phyloP scores from a whole-genome alignment of 2,888 invertebrate species.

The Chelonus formosanus region DNA sequence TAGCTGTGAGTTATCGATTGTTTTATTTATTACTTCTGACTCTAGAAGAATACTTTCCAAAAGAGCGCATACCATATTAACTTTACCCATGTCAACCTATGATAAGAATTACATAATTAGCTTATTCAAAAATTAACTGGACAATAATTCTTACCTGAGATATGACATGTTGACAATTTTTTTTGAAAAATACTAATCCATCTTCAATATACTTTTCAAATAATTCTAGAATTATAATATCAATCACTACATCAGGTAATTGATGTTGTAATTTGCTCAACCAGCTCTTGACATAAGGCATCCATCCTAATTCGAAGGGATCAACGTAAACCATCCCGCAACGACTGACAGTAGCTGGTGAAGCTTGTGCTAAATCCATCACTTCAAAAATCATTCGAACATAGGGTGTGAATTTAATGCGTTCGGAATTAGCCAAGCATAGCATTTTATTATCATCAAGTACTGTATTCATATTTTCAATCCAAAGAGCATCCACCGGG shows the following conservation, averaged over 20 bases:
- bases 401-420: slow-evolving; percentile 87
- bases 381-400: slow-evolving; percentile 91
- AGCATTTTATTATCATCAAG: slow-evolving; percentile 94
- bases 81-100: slow-evolving; percentile 85
- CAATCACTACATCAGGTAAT: slow-evolving; percentile 69
- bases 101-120: background rate
- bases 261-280: slow-evolving; percentile 68
- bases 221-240: slow-evolving; percentile 73
- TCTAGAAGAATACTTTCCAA: slow-evolving; percentile 75
- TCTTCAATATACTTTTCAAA: slow-evolving; percentile 74
- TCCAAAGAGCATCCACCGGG: slow-evolving; percentile 93
- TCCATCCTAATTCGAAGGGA: slow-evolving; percentile 82
- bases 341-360: slow-evolving; percentile 87
- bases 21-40: slow-evolving; percentile 73
- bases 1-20: slow-evolving; percentile 67
- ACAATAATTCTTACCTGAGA: slow-evolving; percentile 70
- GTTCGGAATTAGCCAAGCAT: slow-evolving; percentile 88
- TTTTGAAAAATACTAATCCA: slow-evolving; percentile 74
- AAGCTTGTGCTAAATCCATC: slow-evolving; percentile 83
- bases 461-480: slow-evolving; percentile 93
- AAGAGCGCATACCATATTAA: slow-evolving; percentile 77
- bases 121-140: no score
- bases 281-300: slow-evolving; percentile 85
- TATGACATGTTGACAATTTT: slow-evolving; percentile 77
- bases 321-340: slow-evolving; percentile 88